Evolutionary conservation across 2,888 invertebrate genomes (phyloP).

Genomic region (Andrena chrysosceles): DNA sequence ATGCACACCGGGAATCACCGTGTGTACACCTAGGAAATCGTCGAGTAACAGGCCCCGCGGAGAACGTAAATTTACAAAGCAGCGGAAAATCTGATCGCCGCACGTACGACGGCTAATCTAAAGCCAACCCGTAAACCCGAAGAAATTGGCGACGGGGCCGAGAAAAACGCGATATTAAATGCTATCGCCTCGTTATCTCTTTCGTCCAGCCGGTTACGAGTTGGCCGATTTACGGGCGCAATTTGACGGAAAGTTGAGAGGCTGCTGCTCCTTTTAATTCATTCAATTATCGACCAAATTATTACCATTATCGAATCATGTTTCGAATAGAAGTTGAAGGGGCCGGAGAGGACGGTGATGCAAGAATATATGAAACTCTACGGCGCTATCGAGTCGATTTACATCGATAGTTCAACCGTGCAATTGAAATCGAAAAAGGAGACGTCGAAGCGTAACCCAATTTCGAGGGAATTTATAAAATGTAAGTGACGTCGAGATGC

Average conservation of each 20-base stretch:
- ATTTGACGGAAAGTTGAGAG: background rate
- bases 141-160: background rate
- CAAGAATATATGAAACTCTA: background rate
- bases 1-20: conserved; percentile 18
- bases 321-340: no score
- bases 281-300: no score
- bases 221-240: background rate
- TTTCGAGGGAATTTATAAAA: background rate
- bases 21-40: conserved; percentile 34
- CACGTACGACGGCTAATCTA: background rate
- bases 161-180: conserved; percentile 12
- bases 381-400: background rate
- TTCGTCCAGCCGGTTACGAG: background rate
- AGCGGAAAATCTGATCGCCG: conserved; percentile 16
- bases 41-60: conserved; percentile 24
- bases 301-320: no score
- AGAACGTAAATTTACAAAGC: conserved; percentile 27
- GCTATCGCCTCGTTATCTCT: background rate
- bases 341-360: no score
- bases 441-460: background rate
- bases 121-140: background rate
- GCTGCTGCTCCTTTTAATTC: background rate
- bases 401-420: background rate
- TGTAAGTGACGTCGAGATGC: background rate
- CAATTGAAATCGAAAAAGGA: background rate